Conservation (phyloP, 2,113 vertebrate species). For the Collichthys lucidus region DNA sequence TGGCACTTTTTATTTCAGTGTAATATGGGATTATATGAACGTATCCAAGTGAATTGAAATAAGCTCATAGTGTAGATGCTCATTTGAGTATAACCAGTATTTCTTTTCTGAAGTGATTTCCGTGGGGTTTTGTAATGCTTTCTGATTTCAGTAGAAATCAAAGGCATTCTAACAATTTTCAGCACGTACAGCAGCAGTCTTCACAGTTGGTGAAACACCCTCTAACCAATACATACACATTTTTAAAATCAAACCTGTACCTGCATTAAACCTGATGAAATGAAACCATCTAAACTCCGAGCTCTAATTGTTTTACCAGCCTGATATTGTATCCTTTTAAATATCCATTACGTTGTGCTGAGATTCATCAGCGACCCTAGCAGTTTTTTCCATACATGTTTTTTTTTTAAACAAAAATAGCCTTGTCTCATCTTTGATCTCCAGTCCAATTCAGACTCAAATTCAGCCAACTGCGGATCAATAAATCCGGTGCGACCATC, state of each 20-base stretch:
- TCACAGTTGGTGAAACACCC: neutral
- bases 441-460: neutral
- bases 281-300: neutral
- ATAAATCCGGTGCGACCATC: neutral
- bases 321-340: slow-evolving; percentile 14
- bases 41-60: neutral
- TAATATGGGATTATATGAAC: neutral
- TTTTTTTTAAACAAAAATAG: slow-evolving; percentile 22
- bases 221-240: neutral
- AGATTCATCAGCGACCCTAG: slow-evolving; percentile 6
- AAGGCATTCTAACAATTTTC: neutral
- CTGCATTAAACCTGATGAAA: neutral
- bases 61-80: neutral
- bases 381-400: slow-evolving; percentile 13
- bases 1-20: neutral
- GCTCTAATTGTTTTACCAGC: slow-evolving; percentile 12
- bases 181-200: neutral
- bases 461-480: neutral
- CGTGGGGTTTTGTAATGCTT: neutral
- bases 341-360: slow-evolving; percentile 20
- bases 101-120: neutral
- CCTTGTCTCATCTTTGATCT: slow-evolving; percentile 33
- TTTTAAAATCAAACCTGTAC: neutral
- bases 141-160: neutral
- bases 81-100: neutral